Evolutionary conservation across 2,797 vertebrate genomes (phyloP), one percentile per base, ranked within the genome.

Genomic region (Chrysocyon brachyurus): DNA sequence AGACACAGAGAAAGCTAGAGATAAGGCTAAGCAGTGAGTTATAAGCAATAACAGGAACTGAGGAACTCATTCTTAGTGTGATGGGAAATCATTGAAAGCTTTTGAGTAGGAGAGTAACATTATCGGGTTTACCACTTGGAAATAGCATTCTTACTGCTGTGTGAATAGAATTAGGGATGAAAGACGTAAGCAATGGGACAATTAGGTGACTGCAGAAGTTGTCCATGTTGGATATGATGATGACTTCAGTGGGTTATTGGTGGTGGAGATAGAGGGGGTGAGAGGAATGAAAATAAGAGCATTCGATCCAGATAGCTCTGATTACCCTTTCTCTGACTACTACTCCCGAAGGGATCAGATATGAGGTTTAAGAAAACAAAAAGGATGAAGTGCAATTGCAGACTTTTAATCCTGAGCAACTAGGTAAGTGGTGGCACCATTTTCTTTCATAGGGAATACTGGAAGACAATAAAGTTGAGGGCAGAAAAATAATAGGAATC

Each of bases 211-310:
- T 56, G 21, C 0, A 26, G 8, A 82, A 6, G 2, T 54, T 61
- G 3, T 22, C 16, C 3, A 10, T 10, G 8, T 77, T 64, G 63
- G 5, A 91, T 3, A 28, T 14, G 11, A 73, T 3, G 15, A 57
- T 54, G 17, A 52, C 10, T 88, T 89, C 9, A 26, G 0, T 5
- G 26, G 12, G 12, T 22, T 24, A 22, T 0, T 61, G 11, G 0
- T 57, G 2, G 6, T 16, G 49, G 28, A 26, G 14, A 14, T 72
- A 22, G 56, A 70, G 21, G 6, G 15, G 15, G 8, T 40, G 24
- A 78, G 22, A 84, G 59, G 8, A 54, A 12, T 19, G 1, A 85
- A 79, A 56, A 87, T 19, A 64, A 87, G 24, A 91, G 77, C 15
- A 64, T 16, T 31, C 10, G 3, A 6, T 52, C 26, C 61, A 82